These are phyloP conservation scores for Pocillopora meandrina DNA, from an alignment of 92 coral and sea anemone species.

Conservation along the genomic window DNA sequence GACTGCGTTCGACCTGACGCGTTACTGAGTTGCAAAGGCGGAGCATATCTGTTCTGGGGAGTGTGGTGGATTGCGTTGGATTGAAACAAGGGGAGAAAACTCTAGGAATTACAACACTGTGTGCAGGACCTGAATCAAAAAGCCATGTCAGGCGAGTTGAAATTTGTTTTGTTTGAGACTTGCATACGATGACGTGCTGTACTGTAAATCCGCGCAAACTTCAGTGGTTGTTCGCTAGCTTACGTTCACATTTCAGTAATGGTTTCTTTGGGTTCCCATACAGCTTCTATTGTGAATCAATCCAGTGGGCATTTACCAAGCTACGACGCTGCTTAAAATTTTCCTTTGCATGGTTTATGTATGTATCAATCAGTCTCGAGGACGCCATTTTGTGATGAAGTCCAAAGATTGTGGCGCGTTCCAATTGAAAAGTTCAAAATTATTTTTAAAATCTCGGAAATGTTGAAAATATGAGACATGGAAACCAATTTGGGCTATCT, in stretches of 20 bases:
- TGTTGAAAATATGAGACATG: not conserved
- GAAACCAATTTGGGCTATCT: conserved; percentile 1
- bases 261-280: not conserved
- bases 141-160: conserved; percentile 47
- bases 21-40: conserved; percentile 51
- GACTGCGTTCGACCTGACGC: conserved; percentile 63
- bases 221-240: conserved; percentile 11
- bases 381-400: conserved; percentile 85
- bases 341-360: conserved; percentile 28
- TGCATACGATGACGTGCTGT: conserved; percentile 57
- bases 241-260: not conserved
- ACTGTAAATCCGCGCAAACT: conserved; percentile 40
- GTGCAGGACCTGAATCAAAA: conserved; percentile 27
- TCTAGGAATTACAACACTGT: conserved; percentile 14
- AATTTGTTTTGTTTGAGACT: conserved; percentile 44
- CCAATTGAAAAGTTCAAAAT: conserved; percentile 38
- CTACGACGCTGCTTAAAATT: not conserved
- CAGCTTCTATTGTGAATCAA: not conserved
- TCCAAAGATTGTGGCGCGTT: conserved; percentile 80
- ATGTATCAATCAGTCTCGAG: conserved; percentile 26
- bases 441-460: not conserved
- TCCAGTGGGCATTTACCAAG: not conserved
- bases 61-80: conserved; percentile 38
- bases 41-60: conserved; percentile 44
- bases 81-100: not conserved